A percentile compares a stretch with the other conserved stretches of the same genome.
Conservation (phyloP, 2,888 invertebrate species). For the Strigamia maritima region DNA sequence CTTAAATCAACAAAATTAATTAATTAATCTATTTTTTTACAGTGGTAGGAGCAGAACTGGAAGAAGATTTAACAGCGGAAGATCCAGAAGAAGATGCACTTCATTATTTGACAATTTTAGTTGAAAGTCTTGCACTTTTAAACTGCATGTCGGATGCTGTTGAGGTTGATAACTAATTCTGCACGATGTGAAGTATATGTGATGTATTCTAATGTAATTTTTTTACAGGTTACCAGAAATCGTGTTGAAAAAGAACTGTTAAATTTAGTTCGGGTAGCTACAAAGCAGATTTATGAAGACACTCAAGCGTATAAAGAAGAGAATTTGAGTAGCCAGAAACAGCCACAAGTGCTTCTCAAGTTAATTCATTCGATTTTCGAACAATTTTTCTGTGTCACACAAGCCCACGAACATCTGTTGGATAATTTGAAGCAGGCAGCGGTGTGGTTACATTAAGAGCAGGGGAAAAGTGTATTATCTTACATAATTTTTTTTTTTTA, state of each 20-base stretch:
- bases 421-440: slow-evolving; percentile 50
- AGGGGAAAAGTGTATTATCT: background rate
- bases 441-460: slow-evolving; percentile 40
- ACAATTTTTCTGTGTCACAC: slow-evolving; percentile 76
- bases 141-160: slow-evolving; percentile 80
- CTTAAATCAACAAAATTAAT: background rate
- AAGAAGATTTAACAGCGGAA: slow-evolving; percentile 45
- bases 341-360: slow-evolving; percentile 55
- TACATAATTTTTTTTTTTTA: slow-evolving; percentile 34
- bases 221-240: slow-evolving; percentile 67
- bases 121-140: slow-evolving; percentile 79
- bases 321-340: slow-evolving; percentile 42
- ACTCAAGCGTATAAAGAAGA: slow-evolving; percentile 44
- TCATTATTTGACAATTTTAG: slow-evolving; percentile 69
- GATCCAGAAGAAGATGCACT: slow-evolving; percentile 56
- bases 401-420: slow-evolving; percentile 68
- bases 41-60: background rate
- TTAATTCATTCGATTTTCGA: slow-evolving; percentile 73
- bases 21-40: background rate
- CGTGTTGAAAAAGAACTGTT: slow-evolving; percentile 78
- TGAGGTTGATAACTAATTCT: slow-evolving; percentile 59
- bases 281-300: slow-evolving; percentile 69
- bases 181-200: background rate
- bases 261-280: slow-evolving; percentile 73
- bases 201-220: slow-evolving; percentile 19